Evolutionary conservation across 2,797 vertebrate species (phyloP).

Genomic region (Rhinophrynus dorsalis): DNA sequence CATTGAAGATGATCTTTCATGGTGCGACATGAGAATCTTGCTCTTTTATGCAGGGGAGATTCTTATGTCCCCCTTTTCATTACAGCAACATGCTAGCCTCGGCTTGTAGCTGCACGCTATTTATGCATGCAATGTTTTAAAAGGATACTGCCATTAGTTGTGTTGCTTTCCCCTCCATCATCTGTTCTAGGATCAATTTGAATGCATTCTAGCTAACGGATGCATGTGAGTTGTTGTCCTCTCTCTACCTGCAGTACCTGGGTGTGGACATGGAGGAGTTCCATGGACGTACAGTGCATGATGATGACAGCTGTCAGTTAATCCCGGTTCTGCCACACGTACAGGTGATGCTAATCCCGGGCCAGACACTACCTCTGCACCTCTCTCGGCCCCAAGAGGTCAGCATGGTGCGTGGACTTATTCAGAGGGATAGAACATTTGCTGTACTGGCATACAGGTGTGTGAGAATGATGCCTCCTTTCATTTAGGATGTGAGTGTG

Average conservation of each 20-base stretch:
- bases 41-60: no score
- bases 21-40: no score
- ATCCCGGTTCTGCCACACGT: constrained; percentile 91
- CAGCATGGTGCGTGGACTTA: constrained; percentile 93
- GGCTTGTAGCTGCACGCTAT: no score
- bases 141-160: no score
- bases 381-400: constrained; percentile 95
- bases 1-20: no score
- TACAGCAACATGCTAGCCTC: no score
- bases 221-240: no score
- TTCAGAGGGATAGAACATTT: constrained; percentile 93
- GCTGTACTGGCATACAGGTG: constrained; percentile 95
- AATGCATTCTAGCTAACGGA: no score
- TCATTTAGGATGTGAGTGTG: neutral
- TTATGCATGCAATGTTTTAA: no score
- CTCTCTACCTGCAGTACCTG: constrained; percentile 76
- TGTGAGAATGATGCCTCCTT: constrained; percentile 14
- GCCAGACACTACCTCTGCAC: constrained; percentile 93
- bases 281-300: constrained; percentile 90
- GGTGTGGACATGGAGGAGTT: constrained; percentile 98
- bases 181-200: no score
- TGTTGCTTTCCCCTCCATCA: no score
- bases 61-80: no score
- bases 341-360: constrained; percentile 89
- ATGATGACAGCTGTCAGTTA: constrained; percentile 92